Evolutionary conservation across 2,113 vertebrate genomes (phyloP), one percentile per base, ranked within the genome.

Genomic region (Atractosteus spatula): DNA sequence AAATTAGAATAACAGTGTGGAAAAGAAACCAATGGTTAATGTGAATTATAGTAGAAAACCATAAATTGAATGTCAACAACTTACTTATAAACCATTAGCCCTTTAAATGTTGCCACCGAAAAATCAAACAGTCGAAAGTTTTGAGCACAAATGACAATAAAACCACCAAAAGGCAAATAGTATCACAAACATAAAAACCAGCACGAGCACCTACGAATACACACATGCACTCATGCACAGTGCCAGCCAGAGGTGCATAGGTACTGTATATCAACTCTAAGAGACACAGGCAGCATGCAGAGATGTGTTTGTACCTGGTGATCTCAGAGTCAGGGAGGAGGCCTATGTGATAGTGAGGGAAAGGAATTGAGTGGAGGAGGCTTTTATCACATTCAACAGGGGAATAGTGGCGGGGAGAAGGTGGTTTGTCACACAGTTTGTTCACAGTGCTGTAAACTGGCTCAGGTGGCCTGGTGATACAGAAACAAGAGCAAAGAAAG

Each of bases 371-470:
- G 89, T 97, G 96, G 71, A 96, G 93, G 91, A 95, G 94, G 90
- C 94, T 97, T 95, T 96, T 97, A 91, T 96, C 94, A 86, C 92
- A 96, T 86, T 97, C 96, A 86, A 96, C 84, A 78, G 95, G 95
- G 90, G 94, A 98, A 92, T 95, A 97, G 91, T 95, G 95, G 85
- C 92, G 94, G 88, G 96, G 95, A 90, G 95, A 97, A 88, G 94
- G 91, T 87, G 91, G 93, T 88, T 95, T 96, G 90, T 98, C 96
- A 93, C 94, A 95, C 78, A 96, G 91, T 96, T 98, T 98, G 94
- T 98, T 98, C 93, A 97, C 95, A 96, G 96, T 97, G 97, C 96
- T 98, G 96, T 97, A 98, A 95, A 98, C 96, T 69, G 96, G 97
- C 93, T 98, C 96, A 82, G 95, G 94, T 91, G 94, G 94, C 95